Conservation (phyloP, 1,140 invertebrate genomes). For the Sinonovacula constricta region DNA sequence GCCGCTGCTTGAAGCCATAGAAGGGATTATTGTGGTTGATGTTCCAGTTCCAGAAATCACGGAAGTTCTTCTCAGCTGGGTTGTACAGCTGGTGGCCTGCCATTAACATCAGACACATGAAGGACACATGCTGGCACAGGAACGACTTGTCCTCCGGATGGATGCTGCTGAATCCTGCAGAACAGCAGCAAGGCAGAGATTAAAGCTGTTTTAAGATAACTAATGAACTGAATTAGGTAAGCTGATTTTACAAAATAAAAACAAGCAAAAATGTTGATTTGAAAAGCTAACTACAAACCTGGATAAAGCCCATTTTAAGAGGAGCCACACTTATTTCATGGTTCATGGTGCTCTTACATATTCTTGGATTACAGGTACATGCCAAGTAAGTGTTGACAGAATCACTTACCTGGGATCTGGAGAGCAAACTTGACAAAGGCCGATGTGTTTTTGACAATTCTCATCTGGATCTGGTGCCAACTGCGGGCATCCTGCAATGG, state of each 20-base stretch:
- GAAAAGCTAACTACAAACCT: too few species aligned
- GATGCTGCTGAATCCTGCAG: constrained; percentile 37
- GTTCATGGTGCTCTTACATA: too few species aligned
- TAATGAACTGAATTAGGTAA: too few species aligned
- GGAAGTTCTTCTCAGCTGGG: constrained; percentile 33
- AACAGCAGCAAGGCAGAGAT: too few species aligned
- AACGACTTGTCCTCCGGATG: constrained; percentile 43
- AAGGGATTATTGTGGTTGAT: constrained; percentile 25
- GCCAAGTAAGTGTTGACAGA: too few species aligned
- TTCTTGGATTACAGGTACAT: too few species aligned
- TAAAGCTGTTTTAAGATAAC: too few species aligned
- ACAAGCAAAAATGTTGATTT: too few species aligned
- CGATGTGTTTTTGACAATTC: constrained; percentile 42
- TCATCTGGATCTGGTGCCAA: constrained; percentile 35
- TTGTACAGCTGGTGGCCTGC: constrained; percentile 35
- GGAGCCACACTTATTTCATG: too few species aligned
- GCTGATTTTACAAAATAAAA: too few species aligned
- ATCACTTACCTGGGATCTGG: constrained; percentile 45
- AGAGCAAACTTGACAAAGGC: constrained; percentile 37
- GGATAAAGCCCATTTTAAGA: too few species aligned
- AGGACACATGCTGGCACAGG: constrained; percentile 31
- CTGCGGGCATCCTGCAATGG: constrained; percentile 22
- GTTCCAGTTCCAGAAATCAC: constrained; percentile 43
- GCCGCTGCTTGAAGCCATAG: constrained; percentile 19
- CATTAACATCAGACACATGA: constrained; percentile 26